Evolutionary conservation across 2,797 vertebrate species (phyloP).

Genomic region (Triplophysa bombifrons): DNA sequence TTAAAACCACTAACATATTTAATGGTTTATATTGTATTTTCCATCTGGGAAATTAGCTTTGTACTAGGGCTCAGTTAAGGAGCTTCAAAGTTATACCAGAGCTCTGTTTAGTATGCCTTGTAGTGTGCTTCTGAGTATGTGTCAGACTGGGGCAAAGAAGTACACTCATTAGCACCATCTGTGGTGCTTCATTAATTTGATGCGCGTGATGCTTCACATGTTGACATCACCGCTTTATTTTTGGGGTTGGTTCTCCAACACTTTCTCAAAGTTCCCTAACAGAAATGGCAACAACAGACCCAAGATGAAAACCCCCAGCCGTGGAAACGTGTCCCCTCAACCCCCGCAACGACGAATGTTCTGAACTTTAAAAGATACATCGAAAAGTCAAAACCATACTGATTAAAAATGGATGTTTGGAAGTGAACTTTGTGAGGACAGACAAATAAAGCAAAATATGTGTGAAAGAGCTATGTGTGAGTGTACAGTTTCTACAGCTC

Average conservation of each 20-base stretch:
- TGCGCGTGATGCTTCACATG: slow-evolving; percentile 60
- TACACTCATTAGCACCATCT: slow-evolving; percentile 58
- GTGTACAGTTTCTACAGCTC: neutral
- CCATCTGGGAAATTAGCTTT: neutral
- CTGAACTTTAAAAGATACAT: neutral
- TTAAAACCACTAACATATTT: too few species aligned
- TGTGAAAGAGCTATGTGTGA: neutral
- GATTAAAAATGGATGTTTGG: neutral
- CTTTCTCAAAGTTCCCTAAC: slow-evolving; percentile 35
- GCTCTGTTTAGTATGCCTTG: slow-evolving; percentile 6
- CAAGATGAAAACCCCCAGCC: slow-evolving; percentile 21
- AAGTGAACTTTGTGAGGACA: neutral
- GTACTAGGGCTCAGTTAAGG: neutral
- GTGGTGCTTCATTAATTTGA: slow-evolving; percentile 68
- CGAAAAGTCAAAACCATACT: neutral
- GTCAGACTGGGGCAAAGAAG: slow-evolving; percentile 30
- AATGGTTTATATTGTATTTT: too few species aligned
- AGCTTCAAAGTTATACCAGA: neutral
- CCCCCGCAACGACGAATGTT: neutral
- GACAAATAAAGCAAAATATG: neutral
- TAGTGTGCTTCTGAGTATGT: neutral
- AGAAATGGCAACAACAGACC: slow-evolving; percentile 31
- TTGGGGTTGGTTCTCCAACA: slow-evolving; percentile 47
- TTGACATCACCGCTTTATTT: slow-evolving; percentile 50
- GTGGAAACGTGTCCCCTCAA: neutral